phyloP scores from a whole-genome alignment of 53 echinoderm and acorn worm species.

The Patiria pectinifera region DNA sequence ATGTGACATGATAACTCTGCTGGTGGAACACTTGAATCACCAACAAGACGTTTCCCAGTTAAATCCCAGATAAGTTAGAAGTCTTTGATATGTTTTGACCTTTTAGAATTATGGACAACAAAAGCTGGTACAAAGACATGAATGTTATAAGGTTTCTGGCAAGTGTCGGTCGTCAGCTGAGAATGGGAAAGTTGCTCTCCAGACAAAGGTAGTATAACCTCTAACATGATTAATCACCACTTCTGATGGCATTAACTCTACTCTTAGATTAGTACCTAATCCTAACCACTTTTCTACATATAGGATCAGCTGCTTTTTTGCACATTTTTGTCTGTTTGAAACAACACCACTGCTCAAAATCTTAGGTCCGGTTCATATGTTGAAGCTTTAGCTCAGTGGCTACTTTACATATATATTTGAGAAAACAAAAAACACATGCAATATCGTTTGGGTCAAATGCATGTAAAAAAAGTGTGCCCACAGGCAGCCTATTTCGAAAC shows the following conservation, averaged over 20 bases:
- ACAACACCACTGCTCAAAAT: too few species aligned
- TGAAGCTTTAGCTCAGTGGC: too few species aligned
- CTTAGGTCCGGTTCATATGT: too few species aligned
- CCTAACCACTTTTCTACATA: background rate
- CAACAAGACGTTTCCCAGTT: background rate
- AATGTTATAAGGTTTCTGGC: conserved; percentile 80
- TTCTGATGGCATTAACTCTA: too few species aligned
- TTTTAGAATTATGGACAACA: conserved; percentile 85
- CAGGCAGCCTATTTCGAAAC: too few species aligned
- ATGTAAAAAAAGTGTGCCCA: too few species aligned
- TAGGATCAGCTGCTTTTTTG: too few species aligned
- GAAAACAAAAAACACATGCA: too few species aligned
- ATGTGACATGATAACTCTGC: too few species aligned
- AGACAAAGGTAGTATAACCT: conserved; percentile 82
- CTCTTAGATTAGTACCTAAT: background rate
- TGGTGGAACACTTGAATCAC: background rate
- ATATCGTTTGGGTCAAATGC: too few species aligned
- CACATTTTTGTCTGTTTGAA: too few species aligned
- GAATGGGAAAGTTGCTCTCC: conserved; percentile 84
- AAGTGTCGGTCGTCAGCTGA: conserved; percentile 76
- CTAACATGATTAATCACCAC: background rate
- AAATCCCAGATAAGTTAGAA: background rate
- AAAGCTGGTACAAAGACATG: conserved; percentile 81
- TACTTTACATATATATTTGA: too few species aligned
- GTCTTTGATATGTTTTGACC: background rate